Base-by-base conservation (phyloP, 1,140 invertebrate genomes). In the Achatina immaculata region DNA sequence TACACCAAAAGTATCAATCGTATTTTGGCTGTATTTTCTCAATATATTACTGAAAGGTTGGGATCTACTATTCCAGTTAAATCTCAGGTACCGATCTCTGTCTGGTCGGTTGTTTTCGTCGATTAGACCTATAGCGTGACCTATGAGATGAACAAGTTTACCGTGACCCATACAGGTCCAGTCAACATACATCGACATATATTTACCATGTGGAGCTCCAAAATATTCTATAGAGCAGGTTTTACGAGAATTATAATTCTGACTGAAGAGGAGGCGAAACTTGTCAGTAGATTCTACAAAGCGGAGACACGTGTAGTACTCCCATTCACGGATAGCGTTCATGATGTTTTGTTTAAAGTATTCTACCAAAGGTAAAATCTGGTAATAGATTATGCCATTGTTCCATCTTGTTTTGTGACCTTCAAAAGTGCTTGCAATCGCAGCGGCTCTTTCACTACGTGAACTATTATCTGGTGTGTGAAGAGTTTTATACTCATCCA, bases 51-150 rank as follows among this genome's bases (percentile, higher is more conserved):
- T 86, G 86, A 90, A 87, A 38, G 85, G 86, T 4, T 81, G 73
- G 34, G 93, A 88, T 31, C 96, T 95, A 83, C 95, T 95, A 4
- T 93, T 88, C 91, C 93, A 94, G 55, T 93, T 88, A 48, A 95
- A 93, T 1, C 84, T 89, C 16, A 95, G 92, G 85, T 92, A 95
- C 0, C 93, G 87, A 84, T 95, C 94, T 51, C 95, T 90, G 89
- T 95, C 93, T 11, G 91, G 89, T n/a, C 94, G 90, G 83, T 93
- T 94, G 85, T 95, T 94, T 83, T 95, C 94, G 85, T 95, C 92
- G 71, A 90, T 86, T 80, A 92, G 90, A 21, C 92, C 92, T 24
- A 93, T 85, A 0, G 92, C 87, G 85, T 93, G 92, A 0, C 92
- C 92, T 24, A 93, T 88, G 84, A 93, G 92, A 81, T 93, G 92